Percentiles rank a stretch among this genome's conserved stretches.
These are phyloP conservation scores for Typhlichthys eigenmanni DNA, from an alignment of 2,797 vertebrate genomes.

Conservation along the genomic window DNA sequence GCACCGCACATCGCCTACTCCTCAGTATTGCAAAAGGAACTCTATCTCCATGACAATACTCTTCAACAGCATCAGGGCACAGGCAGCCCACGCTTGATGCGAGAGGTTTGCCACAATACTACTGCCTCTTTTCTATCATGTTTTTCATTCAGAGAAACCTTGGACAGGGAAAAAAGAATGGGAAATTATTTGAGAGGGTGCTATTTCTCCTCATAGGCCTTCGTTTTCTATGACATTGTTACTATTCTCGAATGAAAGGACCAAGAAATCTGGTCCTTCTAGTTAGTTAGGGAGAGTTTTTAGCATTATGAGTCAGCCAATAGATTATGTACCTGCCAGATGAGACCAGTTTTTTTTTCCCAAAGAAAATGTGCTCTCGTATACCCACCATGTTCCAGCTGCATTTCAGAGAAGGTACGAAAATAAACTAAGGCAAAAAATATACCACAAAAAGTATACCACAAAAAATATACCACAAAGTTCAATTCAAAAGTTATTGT, in stretches of 20 bases:
- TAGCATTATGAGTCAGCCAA: too few relatives aligned
- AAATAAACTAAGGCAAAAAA: too few relatives aligned
- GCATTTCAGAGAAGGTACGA: too few relatives aligned
- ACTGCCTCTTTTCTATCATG: background rate
- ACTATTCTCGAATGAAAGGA: too few relatives aligned
- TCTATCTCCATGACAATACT: conserved; percentile 38
- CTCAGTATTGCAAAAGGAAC: conserved; percentile 7
- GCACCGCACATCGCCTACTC: background rate
- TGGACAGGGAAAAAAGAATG: conserved; percentile 31
- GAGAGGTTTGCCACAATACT: conserved; percentile 10
- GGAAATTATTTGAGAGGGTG: background rate
- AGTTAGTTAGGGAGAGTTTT: background rate
- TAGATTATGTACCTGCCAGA: too few relatives aligned
- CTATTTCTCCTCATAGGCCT: background rate
- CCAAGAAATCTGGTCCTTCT: background rate
- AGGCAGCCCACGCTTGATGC: conserved; percentile 28
- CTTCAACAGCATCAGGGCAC: conserved; percentile 5
- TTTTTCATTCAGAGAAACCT: conserved; percentile 39
- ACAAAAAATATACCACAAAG: too few relatives aligned
- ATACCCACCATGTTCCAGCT: too few relatives aligned
- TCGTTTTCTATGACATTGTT: too few relatives aligned
- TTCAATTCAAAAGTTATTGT: too few relatives aligned
- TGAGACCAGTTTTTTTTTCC: too few relatives aligned
- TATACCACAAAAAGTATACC: too few relatives aligned
- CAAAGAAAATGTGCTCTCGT: too few relatives aligned